These are phyloP conservation scores for Euschistus heros DNA, from an alignment of 1,140 invertebrate genomes.

Conservation along the genomic window DNA sequence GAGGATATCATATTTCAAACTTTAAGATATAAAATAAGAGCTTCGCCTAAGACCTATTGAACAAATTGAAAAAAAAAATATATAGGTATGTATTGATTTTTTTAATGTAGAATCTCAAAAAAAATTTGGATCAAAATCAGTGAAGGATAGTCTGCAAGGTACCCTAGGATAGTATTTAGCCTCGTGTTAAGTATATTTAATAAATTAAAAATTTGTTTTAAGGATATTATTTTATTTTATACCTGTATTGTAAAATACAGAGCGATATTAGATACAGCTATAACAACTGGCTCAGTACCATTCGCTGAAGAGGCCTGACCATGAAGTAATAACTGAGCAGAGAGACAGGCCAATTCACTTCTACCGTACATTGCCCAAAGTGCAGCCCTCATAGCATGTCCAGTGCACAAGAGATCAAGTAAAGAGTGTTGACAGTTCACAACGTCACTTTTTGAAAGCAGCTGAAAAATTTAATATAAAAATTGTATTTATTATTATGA, in stretches of 20 bases:
- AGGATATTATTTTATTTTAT: conserved; percentile 17
- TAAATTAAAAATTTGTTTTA: too few relatives aligned
- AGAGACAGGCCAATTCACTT: conserved; percentile 65
- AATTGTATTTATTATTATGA: too few relatives aligned
- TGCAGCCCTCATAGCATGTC: conserved; percentile 40
- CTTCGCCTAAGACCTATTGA: too few relatives aligned
- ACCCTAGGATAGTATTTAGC: too few relatives aligned
- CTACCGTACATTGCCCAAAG: conserved; percentile 81
- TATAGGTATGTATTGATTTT: too few relatives aligned
- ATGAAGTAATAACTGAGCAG: conserved; percentile 60
- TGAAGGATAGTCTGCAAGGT: too few relatives aligned
- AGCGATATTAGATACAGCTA: conserved; percentile 53
- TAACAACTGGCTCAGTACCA: conserved; percentile 50
- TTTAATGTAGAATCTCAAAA: too few relatives aligned
- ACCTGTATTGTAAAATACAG: conserved; percentile 47
- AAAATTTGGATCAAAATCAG: too few relatives aligned
- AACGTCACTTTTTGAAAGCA: conserved; percentile 70
- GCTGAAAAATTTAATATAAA: conserved; percentile 45
- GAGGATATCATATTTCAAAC: too few relatives aligned
- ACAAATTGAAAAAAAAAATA: too few relatives aligned
- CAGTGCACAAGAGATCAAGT: conserved; percentile 61
- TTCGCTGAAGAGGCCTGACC: conserved; percentile 51
- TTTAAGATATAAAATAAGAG: too few relatives aligned
- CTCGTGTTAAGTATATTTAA: too few relatives aligned
- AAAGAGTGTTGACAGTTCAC: conserved; percentile 76